Evolutionary conservation across 2,888 invertebrate genomes (phyloP), one percentile per base, ranked within the genome.

Genomic region (Frankliniella fusca): DNA sequence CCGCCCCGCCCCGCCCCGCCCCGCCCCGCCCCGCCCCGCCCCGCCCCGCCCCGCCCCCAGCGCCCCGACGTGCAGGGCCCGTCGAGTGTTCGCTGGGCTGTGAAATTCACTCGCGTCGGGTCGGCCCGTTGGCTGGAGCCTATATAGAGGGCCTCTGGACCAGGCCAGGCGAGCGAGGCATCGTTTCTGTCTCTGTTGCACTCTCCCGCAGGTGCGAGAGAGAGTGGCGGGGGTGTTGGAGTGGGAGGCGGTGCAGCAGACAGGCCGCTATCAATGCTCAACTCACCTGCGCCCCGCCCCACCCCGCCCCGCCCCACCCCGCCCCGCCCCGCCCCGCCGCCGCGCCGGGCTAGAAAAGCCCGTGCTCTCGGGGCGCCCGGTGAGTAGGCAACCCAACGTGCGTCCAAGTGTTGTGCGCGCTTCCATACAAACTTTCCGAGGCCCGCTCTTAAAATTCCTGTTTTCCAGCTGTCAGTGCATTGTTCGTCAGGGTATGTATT

Each of bases 71-170:
- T 38, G 38, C 38, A 3, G 38, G 38, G 38, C 38, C 38, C 54
- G 54, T 20, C 20, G 20, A 5, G 27, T 27, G 70, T 10, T 76
- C 70, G 70, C 23, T 76, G 70, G 70, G 70, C 70, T 76, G 70
- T 76, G 70, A 76, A 76, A 76, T 76, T 76, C 70, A 76, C 70
- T 76, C 70, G 70, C 12, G 23, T 76, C 18, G 61, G 61, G 20
- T 18, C 61, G n/a, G 7, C 15, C 20, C 61, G 54, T 18, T 12
- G 54, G 54, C n/a, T n/a, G n/a, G n/a, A n/a, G n/a, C 15, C 15
- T 12, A 54, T 12, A 54, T 3, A 54, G 54, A 7, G 54, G 18
- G 70, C 38, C 38, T 38, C 38, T 38, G 38, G 38, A 38, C 38
- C 38, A 70, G n/a, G 70, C 23, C 23, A 23, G 70, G 23, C 23